These are phyloP conservation scores for Lepidurus apus DNA, from an alignment of 1,140 invertebrate species.

Conservation along the genomic window DNA sequence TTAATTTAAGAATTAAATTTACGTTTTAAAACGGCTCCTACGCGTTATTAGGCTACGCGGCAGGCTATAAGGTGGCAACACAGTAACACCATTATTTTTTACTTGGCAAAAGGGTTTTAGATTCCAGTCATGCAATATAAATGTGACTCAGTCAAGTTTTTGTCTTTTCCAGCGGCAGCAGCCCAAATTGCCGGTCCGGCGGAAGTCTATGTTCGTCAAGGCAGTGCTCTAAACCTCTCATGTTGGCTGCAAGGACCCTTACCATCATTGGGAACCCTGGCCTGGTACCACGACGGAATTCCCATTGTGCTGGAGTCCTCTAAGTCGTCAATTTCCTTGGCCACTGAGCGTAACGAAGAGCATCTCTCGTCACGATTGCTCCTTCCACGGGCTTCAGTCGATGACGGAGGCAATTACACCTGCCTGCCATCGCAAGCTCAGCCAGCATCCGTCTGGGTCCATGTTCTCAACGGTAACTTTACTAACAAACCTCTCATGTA, in stretches of 20 bases:
- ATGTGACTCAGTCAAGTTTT: background rate
- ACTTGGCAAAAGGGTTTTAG: too few species aligned
- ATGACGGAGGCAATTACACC: conserved; percentile 65
- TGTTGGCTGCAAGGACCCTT: conserved; percentile 22
- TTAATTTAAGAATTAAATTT: too few species aligned
- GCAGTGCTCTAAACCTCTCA: conserved; percentile 27
- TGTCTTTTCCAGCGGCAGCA: conserved; percentile 26
- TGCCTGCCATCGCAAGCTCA: conserved; percentile 43
- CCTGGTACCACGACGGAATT: conserved; percentile 33
- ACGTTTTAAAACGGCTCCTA: too few species aligned
- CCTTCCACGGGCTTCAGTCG: conserved; percentile 74
- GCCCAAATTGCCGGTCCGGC: conserved; percentile 32
- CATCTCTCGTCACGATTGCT: conserved; percentile 84
- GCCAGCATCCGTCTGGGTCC: conserved; percentile 42
- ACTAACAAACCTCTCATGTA: conserved; percentile 12
- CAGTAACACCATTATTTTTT: too few species aligned
- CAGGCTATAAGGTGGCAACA: too few species aligned
- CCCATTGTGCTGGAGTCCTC: conserved; percentile 24
- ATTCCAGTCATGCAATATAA: background rate
- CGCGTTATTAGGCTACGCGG: too few species aligned
- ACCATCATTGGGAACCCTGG: conserved; percentile 25
- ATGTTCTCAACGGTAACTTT: conserved; percentile 42
- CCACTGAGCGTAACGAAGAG: conserved; percentile 82
- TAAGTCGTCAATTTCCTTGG: conserved; percentile 57
- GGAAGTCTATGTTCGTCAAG: conserved; percentile 32